These are phyloP conservation scores for Ctenopoma multispine DNA, from an alignment of 2,797 vertebrate species.

Conservation along the genomic window DNA sequence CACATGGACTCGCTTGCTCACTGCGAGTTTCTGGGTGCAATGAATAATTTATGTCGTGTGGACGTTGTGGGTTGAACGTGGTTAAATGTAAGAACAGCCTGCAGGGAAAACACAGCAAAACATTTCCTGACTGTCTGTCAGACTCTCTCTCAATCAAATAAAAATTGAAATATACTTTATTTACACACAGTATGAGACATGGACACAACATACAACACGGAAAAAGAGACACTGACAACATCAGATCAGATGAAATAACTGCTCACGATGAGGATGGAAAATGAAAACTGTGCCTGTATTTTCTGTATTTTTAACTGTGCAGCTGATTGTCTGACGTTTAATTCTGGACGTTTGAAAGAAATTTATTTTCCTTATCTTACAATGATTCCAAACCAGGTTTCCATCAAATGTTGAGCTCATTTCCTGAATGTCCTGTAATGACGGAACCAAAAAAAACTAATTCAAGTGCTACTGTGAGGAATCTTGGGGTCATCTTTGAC, in stretches of 20 bases:
- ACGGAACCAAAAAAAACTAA: too few relatives aligned
- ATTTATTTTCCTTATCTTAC: too few relatives aligned
- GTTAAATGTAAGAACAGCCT: constrained; percentile 73
- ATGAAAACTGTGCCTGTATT: background rate
- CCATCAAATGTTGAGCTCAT: too few relatives aligned
- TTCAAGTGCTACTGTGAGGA: too few relatives aligned
- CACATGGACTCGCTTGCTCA: constrained; percentile 10
- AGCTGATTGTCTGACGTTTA: too few relatives aligned
- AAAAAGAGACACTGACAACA: background rate
- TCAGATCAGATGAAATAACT: background rate
- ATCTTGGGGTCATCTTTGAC: too few relatives aligned
- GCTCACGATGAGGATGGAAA: background rate
- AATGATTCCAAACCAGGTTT: too few relatives aligned
- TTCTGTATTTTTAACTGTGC: too few relatives aligned
- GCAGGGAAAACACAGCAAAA: constrained; percentile 60
- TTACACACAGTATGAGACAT: constrained; percentile 24
- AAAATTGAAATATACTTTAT: constrained; percentile 41
- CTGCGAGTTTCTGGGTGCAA: constrained; percentile 42
- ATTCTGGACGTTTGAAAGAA: too few relatives aligned
- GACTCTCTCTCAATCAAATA: constrained; percentile 14
- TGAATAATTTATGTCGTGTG: constrained; percentile 74
- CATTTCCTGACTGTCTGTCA: constrained; percentile 57
- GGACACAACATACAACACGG: constrained; percentile 1
- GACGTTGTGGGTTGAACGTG: constrained; percentile 71
- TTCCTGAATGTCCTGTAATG: too few relatives aligned